Evolutionary conservation across 2,113 vertebrate genomes (phyloP).

Genomic region (Prunella himalayana): DNA sequence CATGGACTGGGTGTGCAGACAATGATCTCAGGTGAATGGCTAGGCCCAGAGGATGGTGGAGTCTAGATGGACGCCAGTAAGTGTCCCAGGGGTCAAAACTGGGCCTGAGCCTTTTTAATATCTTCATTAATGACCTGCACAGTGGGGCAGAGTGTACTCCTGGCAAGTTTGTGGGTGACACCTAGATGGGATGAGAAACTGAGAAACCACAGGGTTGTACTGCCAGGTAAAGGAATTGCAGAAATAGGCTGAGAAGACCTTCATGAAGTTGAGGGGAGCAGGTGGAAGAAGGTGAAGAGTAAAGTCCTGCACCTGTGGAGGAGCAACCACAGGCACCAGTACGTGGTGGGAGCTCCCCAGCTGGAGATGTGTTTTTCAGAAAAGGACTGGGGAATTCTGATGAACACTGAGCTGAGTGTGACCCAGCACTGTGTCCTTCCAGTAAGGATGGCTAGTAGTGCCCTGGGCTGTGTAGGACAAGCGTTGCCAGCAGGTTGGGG

Average conservation of each 20-base stretch:
- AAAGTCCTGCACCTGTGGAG: background rate
- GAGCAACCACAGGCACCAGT: too few relatives aligned
- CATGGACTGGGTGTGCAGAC: background rate
- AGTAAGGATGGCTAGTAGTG: background rate
- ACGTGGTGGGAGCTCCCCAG: background rate
- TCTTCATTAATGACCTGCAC: background rate
- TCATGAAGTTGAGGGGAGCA: background rate
- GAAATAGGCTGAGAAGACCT: background rate
- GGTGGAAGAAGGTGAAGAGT: background rate
- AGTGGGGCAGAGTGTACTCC: background rate
- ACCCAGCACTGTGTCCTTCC: background rate
- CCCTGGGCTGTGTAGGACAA: background rate
- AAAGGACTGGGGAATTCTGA: background rate
- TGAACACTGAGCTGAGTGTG: background rate
- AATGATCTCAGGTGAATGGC: background rate
- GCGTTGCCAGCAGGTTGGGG: background rate
- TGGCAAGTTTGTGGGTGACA: background rate
- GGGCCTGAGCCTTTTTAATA: background rate
- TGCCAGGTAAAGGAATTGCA: background rate
- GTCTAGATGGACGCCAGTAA: background rate
- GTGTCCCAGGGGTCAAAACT: background rate
- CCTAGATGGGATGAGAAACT: background rate
- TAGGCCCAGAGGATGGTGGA: background rate
- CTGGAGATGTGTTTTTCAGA: background rate
- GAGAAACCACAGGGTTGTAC: background rate